phyloP scores from a whole-genome alignment of 2,113 vertebrate genomes.

The Ciconia stormi region DNA sequence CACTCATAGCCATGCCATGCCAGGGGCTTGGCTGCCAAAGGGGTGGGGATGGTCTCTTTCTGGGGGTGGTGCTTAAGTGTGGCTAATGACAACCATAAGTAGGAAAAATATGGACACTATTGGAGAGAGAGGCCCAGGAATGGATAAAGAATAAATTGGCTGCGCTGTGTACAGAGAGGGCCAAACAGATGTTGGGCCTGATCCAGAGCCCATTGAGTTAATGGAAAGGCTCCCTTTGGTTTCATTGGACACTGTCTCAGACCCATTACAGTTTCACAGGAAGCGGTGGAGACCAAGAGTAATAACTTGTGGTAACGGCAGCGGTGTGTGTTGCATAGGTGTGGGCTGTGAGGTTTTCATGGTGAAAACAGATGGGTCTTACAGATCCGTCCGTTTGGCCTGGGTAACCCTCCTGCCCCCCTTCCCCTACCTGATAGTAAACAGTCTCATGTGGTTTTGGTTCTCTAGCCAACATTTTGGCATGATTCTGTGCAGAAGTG shows the following conservation, averaged over 20 bases:
- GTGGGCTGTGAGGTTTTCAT: conserved; percentile 49
- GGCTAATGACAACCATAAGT: conserved; percentile 47
- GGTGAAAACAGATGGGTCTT: conserved; percentile 50
- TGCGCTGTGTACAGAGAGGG: conserved; percentile 1
- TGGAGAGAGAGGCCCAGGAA: conserved; percentile 26
- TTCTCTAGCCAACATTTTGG: neutral
- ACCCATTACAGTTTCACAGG: conserved; percentile 39
- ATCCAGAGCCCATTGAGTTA: conserved; percentile 50
- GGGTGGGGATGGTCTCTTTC: neutral
- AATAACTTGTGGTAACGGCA: conserved; percentile 53
- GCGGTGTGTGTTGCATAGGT: conserved; percentile 37
- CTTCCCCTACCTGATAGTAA: neutral
- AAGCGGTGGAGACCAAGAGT: conserved; percentile 41
- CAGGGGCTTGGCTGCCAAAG: neutral
- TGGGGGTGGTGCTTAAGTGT: neutral
- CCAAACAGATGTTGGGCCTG: conserved; percentile 56
- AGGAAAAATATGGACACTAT: conserved; percentile 41
- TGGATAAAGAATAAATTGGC: conserved; percentile 59
- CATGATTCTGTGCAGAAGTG: neutral
- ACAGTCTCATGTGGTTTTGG: neutral
- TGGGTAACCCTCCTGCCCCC: neutral
- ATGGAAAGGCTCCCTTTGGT: conserved; percentile 58
- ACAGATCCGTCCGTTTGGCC: neutral
- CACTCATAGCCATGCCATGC: rapidly evolving
- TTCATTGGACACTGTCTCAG: conserved; percentile 41